Conservation (phyloP, 2,797 vertebrate species). For the Notolabrus celidotus region DNA sequence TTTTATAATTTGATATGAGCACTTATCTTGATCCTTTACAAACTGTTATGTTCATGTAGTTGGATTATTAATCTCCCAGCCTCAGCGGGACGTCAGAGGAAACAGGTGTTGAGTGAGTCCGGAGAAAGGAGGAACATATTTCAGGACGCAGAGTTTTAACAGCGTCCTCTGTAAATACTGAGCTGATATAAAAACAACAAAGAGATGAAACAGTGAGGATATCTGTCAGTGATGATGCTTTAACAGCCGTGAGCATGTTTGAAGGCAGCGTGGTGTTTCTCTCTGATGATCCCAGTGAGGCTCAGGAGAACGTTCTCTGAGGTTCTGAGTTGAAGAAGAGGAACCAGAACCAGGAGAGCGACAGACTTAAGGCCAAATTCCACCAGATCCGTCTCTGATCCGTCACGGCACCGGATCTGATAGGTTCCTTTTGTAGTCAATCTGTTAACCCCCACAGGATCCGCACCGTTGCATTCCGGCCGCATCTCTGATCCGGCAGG, state of each 20-base stretch:
- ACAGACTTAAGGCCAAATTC: too few relatives aligned
- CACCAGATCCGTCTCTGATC: too few relatives aligned
- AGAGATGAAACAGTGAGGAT: too few relatives aligned
- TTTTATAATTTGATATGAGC: not conserved
- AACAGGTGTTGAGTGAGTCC: too few relatives aligned
- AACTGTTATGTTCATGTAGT: not conserved
- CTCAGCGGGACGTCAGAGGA: not conserved
- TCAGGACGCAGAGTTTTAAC: not conserved
- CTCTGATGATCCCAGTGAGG: conserved; percentile 11
- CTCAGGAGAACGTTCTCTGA: conserved; percentile 43
- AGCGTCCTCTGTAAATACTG: not conserved
- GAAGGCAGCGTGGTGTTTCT: conserved; percentile 46
- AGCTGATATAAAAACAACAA: not conserved
- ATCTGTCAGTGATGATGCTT: conserved; percentile 10
- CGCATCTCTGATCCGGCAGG: too few relatives aligned
- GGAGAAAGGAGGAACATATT: not conserved
- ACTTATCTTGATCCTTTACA: too few relatives aligned
- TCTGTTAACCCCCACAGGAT: too few relatives aligned
- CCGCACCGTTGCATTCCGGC: too few relatives aligned
- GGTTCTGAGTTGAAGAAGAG: conserved; percentile 21
- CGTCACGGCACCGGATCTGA: too few relatives aligned
- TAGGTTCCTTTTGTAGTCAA: too few relatives aligned
- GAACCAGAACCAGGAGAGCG: conserved; percentile 23
- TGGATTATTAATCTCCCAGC: not conserved
- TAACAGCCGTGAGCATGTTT: not conserved